phyloP scores from a whole-genome alignment of 2,888 invertebrate species.

The Drosophila longiperda region DNA sequence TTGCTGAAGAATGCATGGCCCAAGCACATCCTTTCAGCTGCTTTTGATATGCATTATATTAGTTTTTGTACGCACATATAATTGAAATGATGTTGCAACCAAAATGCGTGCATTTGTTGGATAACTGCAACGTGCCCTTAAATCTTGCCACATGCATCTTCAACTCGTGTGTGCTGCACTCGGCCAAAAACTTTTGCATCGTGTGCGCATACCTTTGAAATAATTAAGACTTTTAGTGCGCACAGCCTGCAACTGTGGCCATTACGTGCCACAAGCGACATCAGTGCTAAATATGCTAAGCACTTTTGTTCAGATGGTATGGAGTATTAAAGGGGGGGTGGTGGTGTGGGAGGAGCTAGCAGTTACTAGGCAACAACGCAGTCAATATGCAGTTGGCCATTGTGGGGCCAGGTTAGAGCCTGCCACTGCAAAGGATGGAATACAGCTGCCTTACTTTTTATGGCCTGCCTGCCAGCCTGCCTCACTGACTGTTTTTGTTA shows the following conservation, averaged over 20 bases:
- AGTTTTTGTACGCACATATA: slow-evolving; percentile 40
- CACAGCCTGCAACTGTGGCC: slow-evolving; percentile 39
- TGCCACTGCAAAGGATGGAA: slow-evolving; percentile 18
- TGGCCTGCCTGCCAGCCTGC: slow-evolving; percentile 25
- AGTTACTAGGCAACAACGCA: neutral
- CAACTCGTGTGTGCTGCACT: slow-evolving; percentile 4
- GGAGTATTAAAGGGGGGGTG: too few relatives aligned
- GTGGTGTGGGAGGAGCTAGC: neutral
- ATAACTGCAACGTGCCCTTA: slow-evolving; percentile 45
- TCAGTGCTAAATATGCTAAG: slow-evolving; percentile 72
- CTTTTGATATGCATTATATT: slow-evolving; percentile 45
- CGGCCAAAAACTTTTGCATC: slow-evolving; percentile 24
- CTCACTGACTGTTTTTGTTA: slow-evolving; percentile 60
- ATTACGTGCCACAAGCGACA: slow-evolving; percentile 61
- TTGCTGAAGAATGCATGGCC: slow-evolving; percentile 55
- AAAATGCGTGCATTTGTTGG: slow-evolving; percentile 69
- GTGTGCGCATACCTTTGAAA: slow-evolving; percentile 64
- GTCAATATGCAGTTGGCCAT: slow-evolving; percentile 10
- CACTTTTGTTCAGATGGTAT: slow-evolving; percentile 49
- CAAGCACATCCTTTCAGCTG: neutral
- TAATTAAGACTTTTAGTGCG: slow-evolving; percentile 73
- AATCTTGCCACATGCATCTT: slow-evolving; percentile 22
- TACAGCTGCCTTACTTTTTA: slow-evolving; percentile 36
- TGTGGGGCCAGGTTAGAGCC: slow-evolving; percentile 4
- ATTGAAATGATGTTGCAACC: slow-evolving; percentile 50